phyloP scores from a whole-genome alignment of 2,888 invertebrate genomes.

The Hirtodrosophila histrioides region DNA sequence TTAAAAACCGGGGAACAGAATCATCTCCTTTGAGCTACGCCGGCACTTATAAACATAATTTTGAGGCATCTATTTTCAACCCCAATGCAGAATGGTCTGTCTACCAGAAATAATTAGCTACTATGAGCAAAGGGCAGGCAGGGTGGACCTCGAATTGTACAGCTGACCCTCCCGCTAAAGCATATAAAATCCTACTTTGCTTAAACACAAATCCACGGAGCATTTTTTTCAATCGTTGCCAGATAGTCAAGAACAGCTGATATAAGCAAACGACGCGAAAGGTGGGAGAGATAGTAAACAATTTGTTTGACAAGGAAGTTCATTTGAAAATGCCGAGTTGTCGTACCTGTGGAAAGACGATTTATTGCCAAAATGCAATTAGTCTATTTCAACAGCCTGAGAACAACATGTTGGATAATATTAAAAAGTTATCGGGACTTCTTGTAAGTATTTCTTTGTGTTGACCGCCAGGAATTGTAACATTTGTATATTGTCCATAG shows the following conservation, averaged over 20 bases:
- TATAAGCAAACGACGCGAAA: conserved; percentile 27
- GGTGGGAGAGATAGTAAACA: conserved; percentile 6
- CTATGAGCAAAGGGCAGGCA: no score
- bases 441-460: conserved; percentile 41
- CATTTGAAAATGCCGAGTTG: conserved; percentile 56
- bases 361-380: conserved; percentile 37
- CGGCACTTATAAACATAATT: no score
- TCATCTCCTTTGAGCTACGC: no score
- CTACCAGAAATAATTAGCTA: no score
- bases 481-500: conserved; percentile 21
- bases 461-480: background rate
- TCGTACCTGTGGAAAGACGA: conserved; percentile 69
- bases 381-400: conserved; percentile 56
- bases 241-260: conserved; percentile 36
- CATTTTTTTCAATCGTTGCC: no score
- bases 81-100: no score
- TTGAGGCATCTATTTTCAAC: no score
- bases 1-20: no score
- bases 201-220: no score
- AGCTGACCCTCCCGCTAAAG: no score
- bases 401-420: conserved; percentile 60
- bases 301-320: conserved; percentile 17
- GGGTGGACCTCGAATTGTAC: no score
- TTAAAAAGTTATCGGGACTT: conserved; percentile 64
- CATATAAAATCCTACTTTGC: no score